These are phyloP conservation scores for Anthonomus grandis DNA, from an alignment of 1,140 invertebrate genomes.

Conservation along the genomic window DNA sequence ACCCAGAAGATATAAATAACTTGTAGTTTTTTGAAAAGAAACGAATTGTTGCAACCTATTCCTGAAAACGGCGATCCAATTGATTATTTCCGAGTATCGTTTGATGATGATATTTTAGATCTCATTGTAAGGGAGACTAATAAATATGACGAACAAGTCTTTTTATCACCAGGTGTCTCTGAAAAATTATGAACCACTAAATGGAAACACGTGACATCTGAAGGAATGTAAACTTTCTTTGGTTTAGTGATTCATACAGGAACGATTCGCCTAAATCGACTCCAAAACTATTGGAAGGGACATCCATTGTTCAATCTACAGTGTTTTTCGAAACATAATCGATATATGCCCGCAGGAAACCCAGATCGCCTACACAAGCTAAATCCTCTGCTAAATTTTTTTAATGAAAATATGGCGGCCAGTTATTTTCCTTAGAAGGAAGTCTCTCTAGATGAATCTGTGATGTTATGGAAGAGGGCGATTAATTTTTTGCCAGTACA, in stretches of 20 bases:
- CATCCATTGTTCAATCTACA: background rate
- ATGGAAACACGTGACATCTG: background rate
- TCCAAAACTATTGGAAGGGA: background rate
- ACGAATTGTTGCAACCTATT: background rate
- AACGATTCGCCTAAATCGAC: background rate
- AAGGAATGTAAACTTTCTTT: background rate
- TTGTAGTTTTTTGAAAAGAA: background rate
- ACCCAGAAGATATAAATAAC: no score
- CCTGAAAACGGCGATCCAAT: background rate
- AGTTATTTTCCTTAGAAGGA: no score
- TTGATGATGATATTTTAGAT: background rate
- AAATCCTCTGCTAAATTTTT: no score
- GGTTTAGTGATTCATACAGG: background rate
- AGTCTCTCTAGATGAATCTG: no score
- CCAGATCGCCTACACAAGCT: no score
- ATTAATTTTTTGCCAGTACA: no score
- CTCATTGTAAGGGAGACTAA: background rate
- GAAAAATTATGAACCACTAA: background rate
- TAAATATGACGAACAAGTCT: background rate
- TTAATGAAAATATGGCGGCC: no score
- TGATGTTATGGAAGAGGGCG: no score
- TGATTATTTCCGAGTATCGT: background rate
- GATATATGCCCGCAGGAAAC: background rate
- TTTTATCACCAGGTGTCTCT: background rate
- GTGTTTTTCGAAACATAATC: background rate